These are phyloP conservation scores for Emberiza fucata DNA, from an alignment of 2,113 vertebrate species.

Conservation along the genomic window DNA sequence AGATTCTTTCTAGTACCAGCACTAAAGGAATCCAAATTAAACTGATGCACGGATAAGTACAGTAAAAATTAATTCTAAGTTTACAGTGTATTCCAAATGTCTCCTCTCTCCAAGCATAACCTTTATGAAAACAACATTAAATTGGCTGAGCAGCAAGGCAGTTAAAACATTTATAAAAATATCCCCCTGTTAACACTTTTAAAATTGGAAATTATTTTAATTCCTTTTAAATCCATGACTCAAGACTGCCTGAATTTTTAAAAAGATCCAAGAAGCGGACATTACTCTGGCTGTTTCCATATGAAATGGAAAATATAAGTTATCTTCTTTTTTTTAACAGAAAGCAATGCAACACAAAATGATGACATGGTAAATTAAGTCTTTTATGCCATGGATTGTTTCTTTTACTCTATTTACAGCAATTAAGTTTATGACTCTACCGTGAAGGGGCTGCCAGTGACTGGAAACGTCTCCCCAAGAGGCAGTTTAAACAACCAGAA, in stretches of 20 bases:
- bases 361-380: accelerated
- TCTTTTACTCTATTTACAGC: not conserved
- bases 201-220: not conserved
- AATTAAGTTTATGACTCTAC: not conserved
- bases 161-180: not conserved
- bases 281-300: not conserved
- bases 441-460: not conserved
- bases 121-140: not conserved
- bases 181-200: not conserved
- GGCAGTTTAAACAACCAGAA: not conserved
- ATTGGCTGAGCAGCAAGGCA: not conserved
- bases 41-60: not conserved
- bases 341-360: not conserved
- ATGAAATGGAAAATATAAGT: not conserved
- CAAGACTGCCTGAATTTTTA: not conserved
- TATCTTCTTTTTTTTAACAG: not conserved
- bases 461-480: not conserved
- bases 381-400: accelerated
- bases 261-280: not conserved
- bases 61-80: not conserved
- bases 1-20: not conserved
- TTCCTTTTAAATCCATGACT: not conserved
- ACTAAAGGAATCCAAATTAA: not conserved
- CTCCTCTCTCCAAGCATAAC: not conserved
- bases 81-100: not conserved